Conservation (phyloP, 2,113 vertebrate species). For the Suncus etruscus region DNA sequence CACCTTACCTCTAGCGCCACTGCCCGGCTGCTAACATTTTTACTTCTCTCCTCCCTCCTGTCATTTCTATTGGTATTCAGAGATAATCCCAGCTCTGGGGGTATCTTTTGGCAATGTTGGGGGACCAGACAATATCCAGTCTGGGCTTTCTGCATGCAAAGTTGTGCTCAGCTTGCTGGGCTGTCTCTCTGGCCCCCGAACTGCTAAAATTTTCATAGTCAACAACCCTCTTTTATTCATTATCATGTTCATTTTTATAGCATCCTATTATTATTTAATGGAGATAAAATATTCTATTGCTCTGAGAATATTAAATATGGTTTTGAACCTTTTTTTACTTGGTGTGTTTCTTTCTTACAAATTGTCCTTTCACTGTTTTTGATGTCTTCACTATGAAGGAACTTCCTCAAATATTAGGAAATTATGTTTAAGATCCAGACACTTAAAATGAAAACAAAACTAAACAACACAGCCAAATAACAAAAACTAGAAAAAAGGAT, state of each 20-base stretch:
- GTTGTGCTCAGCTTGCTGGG: too few species aligned
- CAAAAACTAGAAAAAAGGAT: too few species aligned
- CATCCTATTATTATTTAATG: constrained; percentile 27
- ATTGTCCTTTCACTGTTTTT: not conserved
- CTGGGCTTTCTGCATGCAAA: too few species aligned
- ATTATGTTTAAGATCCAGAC: constrained; percentile 1
- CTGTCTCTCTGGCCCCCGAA: not conserved
- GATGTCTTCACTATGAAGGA: not conserved
- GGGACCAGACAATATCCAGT: too few species aligned
- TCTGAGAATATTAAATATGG: constrained; percentile 23
- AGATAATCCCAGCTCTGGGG: too few species aligned
- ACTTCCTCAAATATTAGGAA: constrained; percentile 9
- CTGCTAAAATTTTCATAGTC: constrained; percentile 15
- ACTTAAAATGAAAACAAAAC: not conserved
- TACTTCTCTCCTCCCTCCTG: too few species aligned
- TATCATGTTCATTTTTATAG: constrained; percentile 14
- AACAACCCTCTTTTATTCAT: not conserved
- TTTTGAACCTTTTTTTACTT: constrained; percentile 10
- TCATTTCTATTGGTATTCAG: too few species aligned
- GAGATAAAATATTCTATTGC: constrained; percentile 1
- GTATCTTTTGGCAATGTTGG: too few species aligned
- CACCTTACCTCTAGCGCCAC: too few species aligned
- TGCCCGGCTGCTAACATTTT: too few species aligned
- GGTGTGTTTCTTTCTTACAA: not conserved
- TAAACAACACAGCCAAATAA: too few species aligned